A percentile compares a stretch with the other conserved stretches of the same genome.
phyloP scores from a whole-genome alignment of 2,888 invertebrate genomes.

The Leucoptera coffeella region DNA sequence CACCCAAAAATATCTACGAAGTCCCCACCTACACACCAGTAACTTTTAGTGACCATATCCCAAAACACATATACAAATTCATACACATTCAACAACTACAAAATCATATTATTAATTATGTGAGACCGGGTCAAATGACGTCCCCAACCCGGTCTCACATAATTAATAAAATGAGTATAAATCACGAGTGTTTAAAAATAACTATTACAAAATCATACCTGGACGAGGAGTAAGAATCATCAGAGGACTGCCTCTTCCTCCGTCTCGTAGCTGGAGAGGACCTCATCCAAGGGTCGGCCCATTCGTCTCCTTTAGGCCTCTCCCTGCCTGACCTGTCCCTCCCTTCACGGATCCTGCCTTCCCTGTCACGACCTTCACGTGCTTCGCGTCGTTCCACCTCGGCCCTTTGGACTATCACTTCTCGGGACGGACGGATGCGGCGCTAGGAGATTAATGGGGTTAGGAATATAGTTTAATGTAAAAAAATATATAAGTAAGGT shows the following conservation, averaged over 20 bases:
- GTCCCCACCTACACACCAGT: no score
- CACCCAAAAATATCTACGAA: no score
- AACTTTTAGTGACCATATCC: no score
- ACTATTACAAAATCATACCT: constrained; percentile 34
- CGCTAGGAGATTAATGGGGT: constrained; percentile 26
- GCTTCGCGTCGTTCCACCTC: constrained; percentile 21
- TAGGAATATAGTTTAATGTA: no score
- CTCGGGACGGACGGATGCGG: constrained; percentile 59
- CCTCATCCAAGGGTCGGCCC: constrained; percentile 93
- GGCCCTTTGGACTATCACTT: constrained; percentile 72
- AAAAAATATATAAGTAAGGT: no score
- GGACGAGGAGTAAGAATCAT: constrained; percentile 41
- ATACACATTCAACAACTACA: no score
- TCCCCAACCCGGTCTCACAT: no score
- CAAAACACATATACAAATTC: no score
- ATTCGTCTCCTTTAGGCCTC: constrained; percentile 71
- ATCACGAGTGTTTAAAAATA: no score
- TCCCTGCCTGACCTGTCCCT: constrained; percentile 8
- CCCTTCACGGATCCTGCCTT: constrained; percentile 4
- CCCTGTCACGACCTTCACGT: constrained; percentile 11
- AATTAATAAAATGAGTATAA: no score
- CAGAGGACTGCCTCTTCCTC: constrained; percentile 31
- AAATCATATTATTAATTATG: no score
- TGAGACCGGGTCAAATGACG: no score
- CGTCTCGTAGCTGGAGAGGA: constrained; percentile 46